These are phyloP conservation scores for Habrosyne pyritoides DNA, from an alignment of 2,888 invertebrate genomes.

Conservation along the genomic window DNA sequence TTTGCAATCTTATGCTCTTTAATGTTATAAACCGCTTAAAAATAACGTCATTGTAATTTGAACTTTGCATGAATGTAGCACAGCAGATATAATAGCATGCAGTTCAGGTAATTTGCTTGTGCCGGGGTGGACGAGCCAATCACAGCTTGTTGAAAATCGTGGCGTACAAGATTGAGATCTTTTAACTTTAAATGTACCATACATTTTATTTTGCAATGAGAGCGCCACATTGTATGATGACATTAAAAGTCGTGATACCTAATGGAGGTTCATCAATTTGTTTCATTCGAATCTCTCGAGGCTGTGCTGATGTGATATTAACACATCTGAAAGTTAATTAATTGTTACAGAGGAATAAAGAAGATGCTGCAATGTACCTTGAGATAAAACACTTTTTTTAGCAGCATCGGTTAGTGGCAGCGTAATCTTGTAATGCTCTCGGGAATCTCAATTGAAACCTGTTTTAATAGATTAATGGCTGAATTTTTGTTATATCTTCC, in stretches of 20 bases:
- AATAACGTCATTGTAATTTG: background rate
- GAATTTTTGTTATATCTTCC: too few species aligned
- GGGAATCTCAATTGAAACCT: background rate
- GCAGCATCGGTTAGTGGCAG: too few species aligned
- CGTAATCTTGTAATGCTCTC: too few species aligned
- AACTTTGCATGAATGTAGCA: background rate
- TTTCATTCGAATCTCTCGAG: background rate
- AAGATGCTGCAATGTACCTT: too few species aligned
- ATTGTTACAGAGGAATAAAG: background rate
- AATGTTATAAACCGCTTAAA: background rate
- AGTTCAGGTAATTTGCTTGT: background rate
- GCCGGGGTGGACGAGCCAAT: background rate
- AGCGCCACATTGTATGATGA: background rate
- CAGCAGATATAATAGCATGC: conserved; percentile 1
- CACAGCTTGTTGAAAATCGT: background rate
- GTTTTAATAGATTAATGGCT: too few species aligned
- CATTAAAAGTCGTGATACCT: background rate
- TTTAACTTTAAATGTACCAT: background rate
- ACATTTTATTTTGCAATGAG: background rate
- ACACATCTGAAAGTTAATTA: background rate
- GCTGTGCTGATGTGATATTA: background rate
- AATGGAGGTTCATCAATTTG: background rate
- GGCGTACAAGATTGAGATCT: background rate
- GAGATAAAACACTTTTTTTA: too few species aligned
- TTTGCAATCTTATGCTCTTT: too few species aligned